These are phyloP conservation scores for Dryocosmus kuriphilus DNA, from an alignment of 2,888 invertebrate species.

Conservation along the genomic window DNA sequence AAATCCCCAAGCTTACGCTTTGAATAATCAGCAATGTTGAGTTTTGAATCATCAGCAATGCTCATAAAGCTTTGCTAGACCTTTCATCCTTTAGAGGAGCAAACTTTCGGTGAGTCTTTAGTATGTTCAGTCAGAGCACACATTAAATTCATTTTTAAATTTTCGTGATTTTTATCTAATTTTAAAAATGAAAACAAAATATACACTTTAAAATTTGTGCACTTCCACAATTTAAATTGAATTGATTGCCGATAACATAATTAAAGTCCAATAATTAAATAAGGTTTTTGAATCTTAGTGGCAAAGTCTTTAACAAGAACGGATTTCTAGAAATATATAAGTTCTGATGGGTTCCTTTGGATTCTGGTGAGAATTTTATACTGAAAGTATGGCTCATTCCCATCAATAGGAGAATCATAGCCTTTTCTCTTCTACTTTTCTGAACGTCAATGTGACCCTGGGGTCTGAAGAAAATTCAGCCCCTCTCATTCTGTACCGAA, in stretches of 20 bases:
- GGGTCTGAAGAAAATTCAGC: slow-evolving; percentile 2
- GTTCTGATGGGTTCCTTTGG: neutral
- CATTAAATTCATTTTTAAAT: no score
- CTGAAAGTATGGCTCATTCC: neutral
- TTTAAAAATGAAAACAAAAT: neutral
- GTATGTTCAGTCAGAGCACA: no score
- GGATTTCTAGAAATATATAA: neutral
- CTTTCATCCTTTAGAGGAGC: neutral
- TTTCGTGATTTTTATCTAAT: neutral
- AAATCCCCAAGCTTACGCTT: neutral
- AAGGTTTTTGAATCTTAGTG: neutral
- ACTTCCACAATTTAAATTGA: no score
- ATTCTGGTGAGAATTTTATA: slow-evolving; percentile 15
- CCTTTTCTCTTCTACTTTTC: slow-evolving; percentile 26
- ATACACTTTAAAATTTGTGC: no score
- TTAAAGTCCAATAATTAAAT: no score
- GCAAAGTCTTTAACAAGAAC: neutral
- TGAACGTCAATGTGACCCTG: slow-evolving; percentile 25
- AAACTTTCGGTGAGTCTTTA: neutral
- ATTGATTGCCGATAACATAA: no score
- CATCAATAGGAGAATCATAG: neutral
- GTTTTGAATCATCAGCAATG: neutral
- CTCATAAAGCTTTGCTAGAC: neutral
- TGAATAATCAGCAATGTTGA: slow-evolving; percentile 32
- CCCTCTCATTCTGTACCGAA: neutral